Percentiles rank a stretch among this genome's conserved stretches.
These are phyloP conservation scores for Drosophila punjabiensis DNA, from an alignment of 1,140 invertebrate species.

Conservation along the genomic window DNA sequence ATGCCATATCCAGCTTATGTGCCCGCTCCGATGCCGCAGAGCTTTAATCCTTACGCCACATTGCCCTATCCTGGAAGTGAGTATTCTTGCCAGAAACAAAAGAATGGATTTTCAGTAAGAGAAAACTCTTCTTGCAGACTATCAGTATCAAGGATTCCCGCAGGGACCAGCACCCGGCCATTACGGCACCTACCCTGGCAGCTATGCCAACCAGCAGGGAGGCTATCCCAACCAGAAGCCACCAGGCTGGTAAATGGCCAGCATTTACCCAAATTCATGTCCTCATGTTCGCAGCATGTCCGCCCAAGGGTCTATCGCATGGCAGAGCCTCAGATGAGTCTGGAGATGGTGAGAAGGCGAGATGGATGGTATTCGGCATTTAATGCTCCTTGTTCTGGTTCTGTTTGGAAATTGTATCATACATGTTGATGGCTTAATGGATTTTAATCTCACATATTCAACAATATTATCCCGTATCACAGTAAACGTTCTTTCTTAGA, in stretches of 20 bases:
- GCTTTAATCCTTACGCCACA: constrained; percentile 95
- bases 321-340: constrained; percentile 30
- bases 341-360: constrained; percentile 23
- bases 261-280: constrained; percentile 24
- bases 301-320: constrained; percentile 30
- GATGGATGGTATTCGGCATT: constrained; percentile 58
- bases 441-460: constrained; percentile 77
- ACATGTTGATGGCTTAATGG: constrained; percentile 52
- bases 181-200: constrained; percentile 85
- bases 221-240: constrained; percentile 84
- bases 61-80: constrained; percentile 90
- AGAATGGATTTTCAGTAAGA: not conserved
- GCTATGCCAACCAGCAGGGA: constrained; percentile 86
- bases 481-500: constrained; percentile 64
- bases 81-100: constrained; percentile 36
- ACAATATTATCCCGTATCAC: constrained; percentile 55
- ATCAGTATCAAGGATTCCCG: constrained; percentile 86
- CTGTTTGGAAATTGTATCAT: constrained; percentile 59
- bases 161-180: constrained; percentile 81
- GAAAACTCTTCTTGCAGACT: constrained; percentile 66
- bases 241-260: constrained; percentile 79
- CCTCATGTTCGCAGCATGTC: constrained; percentile 43
- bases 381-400: constrained; percentile 57
- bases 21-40: constrained; percentile 91
- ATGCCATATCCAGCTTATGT: constrained; percentile 91